phyloP scores from a whole-genome alignment of 1,140 invertebrate genomes.

The Lamellibrachia luymesi region DNA sequence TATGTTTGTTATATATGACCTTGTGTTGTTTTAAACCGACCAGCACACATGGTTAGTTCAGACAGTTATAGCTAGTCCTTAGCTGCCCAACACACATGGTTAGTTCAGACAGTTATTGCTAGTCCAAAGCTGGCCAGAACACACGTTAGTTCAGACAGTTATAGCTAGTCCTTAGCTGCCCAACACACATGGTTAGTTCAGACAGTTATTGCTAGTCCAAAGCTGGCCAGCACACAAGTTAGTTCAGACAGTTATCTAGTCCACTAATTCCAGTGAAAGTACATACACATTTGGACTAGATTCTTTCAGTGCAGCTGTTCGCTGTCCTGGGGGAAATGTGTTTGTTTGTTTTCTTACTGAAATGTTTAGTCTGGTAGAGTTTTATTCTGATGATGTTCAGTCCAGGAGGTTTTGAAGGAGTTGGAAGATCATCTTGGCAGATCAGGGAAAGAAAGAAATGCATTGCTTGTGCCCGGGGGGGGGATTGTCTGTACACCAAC shows the following conservation, averaged over 20 bases:
- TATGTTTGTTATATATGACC: neutral
- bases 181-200: neutral
- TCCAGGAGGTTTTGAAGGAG: neutral
- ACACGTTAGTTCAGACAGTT: neutral
- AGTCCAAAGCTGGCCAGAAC: neutral
- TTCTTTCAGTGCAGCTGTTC: neutral
- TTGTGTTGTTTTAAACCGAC: neutral
- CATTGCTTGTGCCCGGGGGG: too few relatives aligned
- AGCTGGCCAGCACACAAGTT: neutral
- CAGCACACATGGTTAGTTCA: neutral
- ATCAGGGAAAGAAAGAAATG: too few relatives aligned
- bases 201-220: neutral
- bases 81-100: too few relatives aligned
- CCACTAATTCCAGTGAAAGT: too few relatives aligned
- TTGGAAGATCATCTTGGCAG: too few relatives aligned
- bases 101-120: neutral
- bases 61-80: neutral
- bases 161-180: too few relatives aligned
- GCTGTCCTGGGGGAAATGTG: neutral
- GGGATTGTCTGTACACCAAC: too few relatives aligned
- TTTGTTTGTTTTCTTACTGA: neutral
- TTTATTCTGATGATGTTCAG: neutral
- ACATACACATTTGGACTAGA: too few relatives aligned
- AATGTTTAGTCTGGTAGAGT: neutral
- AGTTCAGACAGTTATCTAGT: neutral